Evolutionary conservation across 2,113 vertebrate genomes (phyloP).

Genomic region (Potamarius usumacintae): DNA sequence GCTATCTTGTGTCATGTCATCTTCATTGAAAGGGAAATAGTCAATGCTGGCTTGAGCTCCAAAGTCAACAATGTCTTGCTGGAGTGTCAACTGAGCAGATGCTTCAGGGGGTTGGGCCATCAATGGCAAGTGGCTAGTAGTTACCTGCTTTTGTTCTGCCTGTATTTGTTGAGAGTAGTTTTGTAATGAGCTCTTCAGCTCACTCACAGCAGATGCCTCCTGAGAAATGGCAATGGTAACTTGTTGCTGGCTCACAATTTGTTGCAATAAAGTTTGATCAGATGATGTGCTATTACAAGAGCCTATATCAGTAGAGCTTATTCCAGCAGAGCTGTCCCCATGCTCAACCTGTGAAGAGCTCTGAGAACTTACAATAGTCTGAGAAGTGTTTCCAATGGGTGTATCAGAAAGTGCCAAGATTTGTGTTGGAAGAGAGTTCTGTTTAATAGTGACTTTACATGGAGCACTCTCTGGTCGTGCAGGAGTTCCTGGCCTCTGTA

Average conservation of each 20-base stretch:
- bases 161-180: conserved; percentile 74
- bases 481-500: conserved; percentile 67
- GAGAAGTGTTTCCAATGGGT: conserved; percentile 62
- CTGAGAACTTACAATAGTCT: conserved; percentile 63
- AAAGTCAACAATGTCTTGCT: conserved; percentile 89
- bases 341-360: conserved; percentile 73
- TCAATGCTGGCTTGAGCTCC: conserved; percentile 84
- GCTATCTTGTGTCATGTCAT: conserved; percentile 97
- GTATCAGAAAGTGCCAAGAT: conserved; percentile 69
- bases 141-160: conserved; percentile 68
- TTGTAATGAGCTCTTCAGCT: conserved; percentile 75
- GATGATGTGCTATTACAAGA: conserved; percentile 71
- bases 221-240: conserved; percentile 77
- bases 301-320: conserved; percentile 72
- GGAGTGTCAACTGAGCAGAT: conserved; percentile 78
- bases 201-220: conserved; percentile 64
- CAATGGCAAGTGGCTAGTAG: conserved; percentile 59
- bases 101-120: conserved; percentile 70
- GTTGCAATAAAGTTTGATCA: conserved; percentile 80
- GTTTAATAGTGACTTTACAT: conserved; percentile 63
- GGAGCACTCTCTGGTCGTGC: conserved; percentile 72
- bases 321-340: conserved; percentile 75
- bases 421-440: conserved; percentile 62
- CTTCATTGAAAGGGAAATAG: conserved; percentile 91
- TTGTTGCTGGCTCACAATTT: conserved; percentile 80